A percentile compares a stretch with the other conserved stretches of the same genome.
Conservation (phyloP, 2,113 vertebrate genomes). For the Triplophysa siluroides region DNA sequence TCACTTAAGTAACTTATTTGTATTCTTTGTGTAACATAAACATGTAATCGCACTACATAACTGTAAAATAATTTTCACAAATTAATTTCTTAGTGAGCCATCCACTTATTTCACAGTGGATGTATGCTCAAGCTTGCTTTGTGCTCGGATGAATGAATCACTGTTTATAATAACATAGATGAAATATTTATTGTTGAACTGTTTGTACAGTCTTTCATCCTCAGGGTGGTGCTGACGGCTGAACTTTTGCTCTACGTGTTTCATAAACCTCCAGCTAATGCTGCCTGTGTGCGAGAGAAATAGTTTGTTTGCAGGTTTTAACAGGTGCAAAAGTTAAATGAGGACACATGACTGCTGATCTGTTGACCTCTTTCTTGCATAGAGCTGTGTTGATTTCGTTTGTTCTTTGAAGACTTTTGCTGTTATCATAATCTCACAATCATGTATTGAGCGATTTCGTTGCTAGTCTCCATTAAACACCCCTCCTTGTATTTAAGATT, state of each 20-base stretch:
- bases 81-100: neutral
- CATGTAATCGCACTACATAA: conserved; percentile 18
- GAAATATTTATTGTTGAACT: neutral
- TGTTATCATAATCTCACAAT: neutral
- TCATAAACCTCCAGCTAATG: neutral
- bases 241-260: neutral
- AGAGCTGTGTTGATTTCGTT: neutral
- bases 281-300: neutral
- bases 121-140: conserved; percentile 7
- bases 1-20: neutral
- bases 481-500: neutral
- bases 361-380: conserved; percentile 28
- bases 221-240: conserved; percentile 21
- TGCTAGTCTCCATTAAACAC: neutral
- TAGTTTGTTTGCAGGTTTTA: conserved; percentile 11
- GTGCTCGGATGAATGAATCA: conserved; percentile 38
- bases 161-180: neutral
- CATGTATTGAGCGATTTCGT: neutral
- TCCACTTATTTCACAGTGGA: neutral
- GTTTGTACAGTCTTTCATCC: neutral
- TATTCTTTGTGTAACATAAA: neutral
- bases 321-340: conserved; percentile 47
- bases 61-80: conserved; percentile 31
- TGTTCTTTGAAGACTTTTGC: conserved; percentile 7
- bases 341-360: conserved; percentile 33